These are phyloP conservation scores for Ypsolopha sequella DNA, from an alignment of 2,888 invertebrate species.

Conservation along the genomic window DNA sequence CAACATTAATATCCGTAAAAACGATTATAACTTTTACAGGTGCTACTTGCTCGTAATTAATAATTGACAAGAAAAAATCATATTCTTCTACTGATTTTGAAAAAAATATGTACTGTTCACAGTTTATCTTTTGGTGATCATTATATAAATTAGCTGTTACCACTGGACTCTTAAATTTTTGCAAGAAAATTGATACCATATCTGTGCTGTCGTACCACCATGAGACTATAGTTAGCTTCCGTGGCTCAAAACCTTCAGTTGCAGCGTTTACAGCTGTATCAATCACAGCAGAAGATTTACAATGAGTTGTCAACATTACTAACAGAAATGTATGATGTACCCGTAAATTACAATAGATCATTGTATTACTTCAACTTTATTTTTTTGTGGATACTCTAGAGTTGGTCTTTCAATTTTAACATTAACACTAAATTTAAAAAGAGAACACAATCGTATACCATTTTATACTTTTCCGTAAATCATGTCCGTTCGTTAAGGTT, in stretches of 20 bases:
- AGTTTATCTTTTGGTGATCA: not conserved
- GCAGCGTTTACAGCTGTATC: slow-evolving; percentile 20
- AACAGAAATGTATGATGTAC: no score
- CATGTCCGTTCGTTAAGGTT: no score
- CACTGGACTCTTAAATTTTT: slow-evolving; percentile 20
- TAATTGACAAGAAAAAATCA: slow-evolving; percentile 16
- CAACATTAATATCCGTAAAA: slow-evolving; percentile 13
- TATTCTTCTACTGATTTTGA: slow-evolving; percentile 23
- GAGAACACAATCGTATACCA: no score
- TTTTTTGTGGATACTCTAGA: no score
- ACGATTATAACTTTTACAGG: slow-evolving; percentile 28
- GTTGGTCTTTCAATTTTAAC: no score
- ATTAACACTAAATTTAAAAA: no score
- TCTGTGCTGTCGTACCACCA: slow-evolving; percentile 18
- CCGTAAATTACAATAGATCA: no score
- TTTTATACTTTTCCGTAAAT: no score
- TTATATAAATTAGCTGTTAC: slow-evolving; percentile 14
- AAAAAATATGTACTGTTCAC: slow-evolving; percentile 29
- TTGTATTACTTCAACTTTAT: no score
- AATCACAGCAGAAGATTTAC: not conserved
- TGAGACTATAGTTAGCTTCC: slow-evolving; percentile 23
- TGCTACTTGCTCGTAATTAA: slow-evolving; percentile 18
- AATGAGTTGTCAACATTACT: not conserved
- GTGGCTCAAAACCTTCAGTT: slow-evolving; percentile 20
- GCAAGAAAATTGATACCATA: slow-evolving; percentile 20